Conservation (phyloP, 2,797 vertebrate species). For the Sphenopsis melanotis region DNA sequence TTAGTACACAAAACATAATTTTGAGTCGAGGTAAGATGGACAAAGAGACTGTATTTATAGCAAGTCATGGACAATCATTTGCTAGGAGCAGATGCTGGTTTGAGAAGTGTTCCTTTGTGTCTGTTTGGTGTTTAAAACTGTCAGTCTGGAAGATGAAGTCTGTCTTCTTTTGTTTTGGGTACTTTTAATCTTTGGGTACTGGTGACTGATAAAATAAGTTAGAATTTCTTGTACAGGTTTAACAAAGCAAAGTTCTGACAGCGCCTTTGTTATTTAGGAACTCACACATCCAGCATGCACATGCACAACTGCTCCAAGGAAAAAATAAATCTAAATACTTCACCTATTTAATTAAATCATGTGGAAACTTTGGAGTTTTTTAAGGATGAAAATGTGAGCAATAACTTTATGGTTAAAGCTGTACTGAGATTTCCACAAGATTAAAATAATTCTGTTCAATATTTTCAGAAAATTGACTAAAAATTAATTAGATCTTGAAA, state of each 20-base stretch:
- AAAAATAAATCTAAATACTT: not conserved
- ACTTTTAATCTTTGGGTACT: not conserved
- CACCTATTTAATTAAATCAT: not conserved
- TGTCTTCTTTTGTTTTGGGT: not conserved
- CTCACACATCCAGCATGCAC: not conserved
- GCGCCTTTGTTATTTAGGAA: not conserved
- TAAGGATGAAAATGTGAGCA: not conserved
- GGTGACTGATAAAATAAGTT: not conserved
- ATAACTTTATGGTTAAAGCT: not conserved
- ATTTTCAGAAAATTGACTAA: not conserved
- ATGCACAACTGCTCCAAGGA: not conserved
- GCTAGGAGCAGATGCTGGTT: not conserved
- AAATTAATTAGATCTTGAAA: not conserved
- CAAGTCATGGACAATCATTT: not conserved
- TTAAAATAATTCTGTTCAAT: not conserved
- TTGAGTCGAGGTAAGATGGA: not conserved
- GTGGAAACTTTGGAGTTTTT: fast-evolving
- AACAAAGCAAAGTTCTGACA: not conserved
- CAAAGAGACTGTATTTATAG: not conserved
- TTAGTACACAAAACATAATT: not conserved
- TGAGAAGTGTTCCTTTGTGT: not conserved
- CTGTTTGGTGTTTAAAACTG: not conserved
- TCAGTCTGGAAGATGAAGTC: not conserved
- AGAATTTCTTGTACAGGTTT: not conserved
- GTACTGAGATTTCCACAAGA: not conserved